Base-by-base conservation (phyloP, 2,888 invertebrate species). In the Hydrotaea diabolus region DNA sequence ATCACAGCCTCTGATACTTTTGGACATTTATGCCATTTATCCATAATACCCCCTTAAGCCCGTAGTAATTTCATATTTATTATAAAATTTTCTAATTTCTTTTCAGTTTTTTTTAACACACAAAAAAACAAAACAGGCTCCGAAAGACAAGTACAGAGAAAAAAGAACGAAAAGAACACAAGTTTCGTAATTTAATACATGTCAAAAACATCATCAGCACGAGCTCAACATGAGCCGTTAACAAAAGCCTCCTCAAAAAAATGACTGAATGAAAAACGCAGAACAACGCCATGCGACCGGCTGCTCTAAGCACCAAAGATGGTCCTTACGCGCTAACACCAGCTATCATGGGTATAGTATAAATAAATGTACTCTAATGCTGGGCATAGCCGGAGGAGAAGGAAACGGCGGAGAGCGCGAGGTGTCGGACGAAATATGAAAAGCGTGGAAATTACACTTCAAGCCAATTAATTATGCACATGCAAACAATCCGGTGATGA, bases 381-480 rank as follows among this genome's bases (percentile, higher is more conserved):
- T 31, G 31, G 31, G 3, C 31, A 31, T 31, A 7, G 31, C 31
- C 31, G 31, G 31, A 31, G 31, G 31, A 4, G 31, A 2, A 31
- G 31, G 31, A n/a, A n/a, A n/a, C 31, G 31, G 31, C 31, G 31
- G 7, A 31, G 31, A 31, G 7, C 2, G 31, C 31, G n/a, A 53
- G 53, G 15, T 59, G 23, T 59, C 43, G 59, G 59, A n/a, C 17
- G 31, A 23, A 17, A 36, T 36, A 64, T 36, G 66, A 64, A 31
- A 49, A 75, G 74, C 69, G 62, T 75, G 62, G 15, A 72, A 82
- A 75, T n/a, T 79, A 77, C 73, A 83, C 83, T 83, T 83, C 76
- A 83, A 77, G 72, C 83, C 76, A 83, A 83, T 80, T 83, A 83
- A 79, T 66, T 83, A 66, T 64, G 39, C 31, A 79, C 76, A 73